Evolutionary conservation across 2,888 invertebrate species (phyloP), one percentile per base, ranked within the genome.

Genomic region (Sussaba pulchella): DNA sequence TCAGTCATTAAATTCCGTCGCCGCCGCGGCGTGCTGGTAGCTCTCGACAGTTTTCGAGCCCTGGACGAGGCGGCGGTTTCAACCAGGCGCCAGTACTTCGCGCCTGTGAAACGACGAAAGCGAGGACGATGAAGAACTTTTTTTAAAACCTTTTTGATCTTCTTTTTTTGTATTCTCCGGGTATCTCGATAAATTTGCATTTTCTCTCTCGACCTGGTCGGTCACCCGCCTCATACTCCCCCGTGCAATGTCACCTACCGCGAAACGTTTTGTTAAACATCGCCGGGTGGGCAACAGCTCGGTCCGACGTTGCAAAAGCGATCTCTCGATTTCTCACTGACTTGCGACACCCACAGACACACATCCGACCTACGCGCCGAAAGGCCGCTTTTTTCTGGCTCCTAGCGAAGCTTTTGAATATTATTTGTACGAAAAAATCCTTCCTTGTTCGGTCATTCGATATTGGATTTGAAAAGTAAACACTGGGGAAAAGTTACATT

Each of bases 211-310:
- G 45, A 63, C 24, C 67, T 47, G 31, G 17, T 54, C 54, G 47
- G 24, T 17, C 8, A 43, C 14, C 50, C 24, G 47, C 75, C 59
- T 43, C 67, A 36, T 47, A 41, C 71, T 63, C 61, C 74, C 57
- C 80, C 43, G 69, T 39, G 39, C 41, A 14, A 57, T 21, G 45
- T 17, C 63, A 83, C 81, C 78, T 67, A 70, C 74, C 82, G 77
- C 78, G 83, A 73, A 85, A 88, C 87, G 85, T 89, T 89, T 88
- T 88, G 87, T 89, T 86, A 86, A 88, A 88, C 88, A 88, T 87
- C 85, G 86, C 82, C 86, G 80, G 76, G 19, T 63, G 61, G 39
- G 76, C 78, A 83, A 73, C 78, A 76, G 78, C 83, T 66, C 76
- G 83, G 66, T 14, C 41, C 41, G 73, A 78, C 78, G 66, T 76